Percentiles rank a stretch among this genome's conserved stretches.
phyloP scores from a whole-genome alignment of 2,113 vertebrate species.

The Aegotheles bennettii region DNA sequence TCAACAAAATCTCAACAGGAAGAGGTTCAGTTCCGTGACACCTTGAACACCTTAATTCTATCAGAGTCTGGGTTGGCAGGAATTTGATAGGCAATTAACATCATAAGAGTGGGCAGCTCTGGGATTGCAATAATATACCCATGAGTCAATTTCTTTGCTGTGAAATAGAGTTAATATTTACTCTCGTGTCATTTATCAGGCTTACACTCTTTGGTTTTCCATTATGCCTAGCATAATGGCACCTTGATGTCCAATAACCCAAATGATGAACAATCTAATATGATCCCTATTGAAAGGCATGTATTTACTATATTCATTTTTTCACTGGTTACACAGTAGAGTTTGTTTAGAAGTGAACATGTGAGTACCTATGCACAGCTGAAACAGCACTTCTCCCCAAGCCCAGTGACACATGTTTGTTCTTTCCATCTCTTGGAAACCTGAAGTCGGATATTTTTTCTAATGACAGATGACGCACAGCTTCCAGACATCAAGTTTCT shows the following conservation, averaged over 20 bases:
- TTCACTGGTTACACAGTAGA: not conserved
- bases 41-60: not conserved
- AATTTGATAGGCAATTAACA: not conserved
- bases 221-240: not conserved
- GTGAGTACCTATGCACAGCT: not conserved
- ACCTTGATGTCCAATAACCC: not conserved
- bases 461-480: not conserved
- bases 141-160: not conserved
- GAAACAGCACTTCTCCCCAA: not conserved
- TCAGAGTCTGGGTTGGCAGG: rapidly evolving
- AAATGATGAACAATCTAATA: not conserved
- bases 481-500: not conserved
- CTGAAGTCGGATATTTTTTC: not conserved
- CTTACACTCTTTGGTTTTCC: not conserved
- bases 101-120: not conserved
- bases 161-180: not conserved
- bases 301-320: not conserved
- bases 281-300: not conserved
- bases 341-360: not conserved
- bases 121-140: not conserved
- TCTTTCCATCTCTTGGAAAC: not conserved
- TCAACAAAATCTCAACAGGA: not conserved
- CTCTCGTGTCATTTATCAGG: not conserved
- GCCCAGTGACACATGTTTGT: not conserved
- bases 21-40: not conserved